Evolutionary conservation across 2,888 invertebrate species (phyloP).

Genomic region (Rotaria sp.): DNA sequence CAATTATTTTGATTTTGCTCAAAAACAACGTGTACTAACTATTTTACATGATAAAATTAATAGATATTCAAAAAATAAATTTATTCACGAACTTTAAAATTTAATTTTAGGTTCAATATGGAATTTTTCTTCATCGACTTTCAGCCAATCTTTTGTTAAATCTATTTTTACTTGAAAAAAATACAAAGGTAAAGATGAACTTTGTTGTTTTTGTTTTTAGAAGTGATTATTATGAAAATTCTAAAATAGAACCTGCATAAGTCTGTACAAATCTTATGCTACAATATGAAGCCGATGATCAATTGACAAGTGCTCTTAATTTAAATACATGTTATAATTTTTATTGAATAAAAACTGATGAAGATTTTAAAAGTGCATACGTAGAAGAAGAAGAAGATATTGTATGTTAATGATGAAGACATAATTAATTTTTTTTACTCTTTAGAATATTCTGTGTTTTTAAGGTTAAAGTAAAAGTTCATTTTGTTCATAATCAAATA

Average conservation of each 20-base stretch:
- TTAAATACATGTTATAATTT: background rate
- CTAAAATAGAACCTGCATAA: background rate
- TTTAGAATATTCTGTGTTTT: too few species aligned
- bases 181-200: background rate
- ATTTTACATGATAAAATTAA: background rate
- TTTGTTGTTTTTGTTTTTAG: too few species aligned
- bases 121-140: slow-evolving; percentile 8
- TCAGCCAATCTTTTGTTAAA: background rate
- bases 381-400: slow-evolving; percentile 21
- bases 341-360: background rate
- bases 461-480: background rate
- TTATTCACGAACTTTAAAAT: too few species aligned
- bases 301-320: background rate
- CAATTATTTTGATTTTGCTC: slow-evolving; percentile 23
- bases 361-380: background rate
- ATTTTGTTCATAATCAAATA: background rate
- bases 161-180: slow-evolving; percentile 1
- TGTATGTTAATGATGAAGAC: background rate
- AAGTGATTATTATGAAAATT: too few species aligned
- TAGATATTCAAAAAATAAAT: too few species aligned
- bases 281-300: slow-evolving; percentile 26
- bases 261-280: background rate
- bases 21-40: slow-evolving; percentile 17
- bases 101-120: background rate
- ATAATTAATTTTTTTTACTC: background rate